Percentiles rank a stretch among this genome's conserved stretches.
These are phyloP conservation scores for Istiophorus platypterus DNA, from an alignment of 2,113 vertebrate genomes.

Conservation along the genomic window DNA sequence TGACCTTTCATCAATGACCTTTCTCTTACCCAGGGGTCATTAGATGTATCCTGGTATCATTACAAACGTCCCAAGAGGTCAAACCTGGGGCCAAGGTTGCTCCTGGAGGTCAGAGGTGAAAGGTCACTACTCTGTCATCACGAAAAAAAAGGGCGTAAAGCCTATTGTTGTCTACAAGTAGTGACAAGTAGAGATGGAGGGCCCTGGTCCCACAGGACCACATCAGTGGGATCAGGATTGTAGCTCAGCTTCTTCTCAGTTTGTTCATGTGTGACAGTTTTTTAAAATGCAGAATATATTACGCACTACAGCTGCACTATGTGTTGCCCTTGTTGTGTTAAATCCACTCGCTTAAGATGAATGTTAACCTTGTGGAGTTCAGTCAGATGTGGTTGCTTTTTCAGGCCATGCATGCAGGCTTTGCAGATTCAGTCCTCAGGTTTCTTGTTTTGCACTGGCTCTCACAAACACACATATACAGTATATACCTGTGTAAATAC, in stretches of 20 bases:
- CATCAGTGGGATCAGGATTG: slow-evolving; percentile 9
- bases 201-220: background rate
- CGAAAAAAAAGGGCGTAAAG: slow-evolving; percentile 49
- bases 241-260: slow-evolving; percentile 25
- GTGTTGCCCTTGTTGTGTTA: slow-evolving; percentile 64
- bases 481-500: background rate
- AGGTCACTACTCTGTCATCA: slow-evolving; percentile 61
- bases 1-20: slow-evolving; percentile 71
- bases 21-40: slow-evolving; percentile 55
- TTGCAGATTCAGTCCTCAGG: slow-evolving; percentile 54
- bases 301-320: slow-evolving; percentile 21
- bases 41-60: slow-evolving; percentile 66
- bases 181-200: slow-evolving; percentile 38
- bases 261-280: slow-evolving; percentile 44
- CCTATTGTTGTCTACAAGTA: slow-evolving; percentile 49
- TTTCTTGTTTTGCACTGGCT: slow-evolving; percentile 48
- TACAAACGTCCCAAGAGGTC: slow-evolving; percentile 63
- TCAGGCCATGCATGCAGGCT: slow-evolving; percentile 34
- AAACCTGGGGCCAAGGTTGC: slow-evolving; percentile 58
- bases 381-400: slow-evolving; percentile 55
- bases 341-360: slow-evolving; percentile 60
- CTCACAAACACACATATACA: slow-evolving; percentile 10
- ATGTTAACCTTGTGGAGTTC: slow-evolving; percentile 67
- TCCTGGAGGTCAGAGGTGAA: slow-evolving; percentile 57
- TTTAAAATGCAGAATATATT: slow-evolving; percentile 43